Base-by-base conservation (phyloP, 2,797 vertebrate species). In the Phataginus tricuspis region DNA sequence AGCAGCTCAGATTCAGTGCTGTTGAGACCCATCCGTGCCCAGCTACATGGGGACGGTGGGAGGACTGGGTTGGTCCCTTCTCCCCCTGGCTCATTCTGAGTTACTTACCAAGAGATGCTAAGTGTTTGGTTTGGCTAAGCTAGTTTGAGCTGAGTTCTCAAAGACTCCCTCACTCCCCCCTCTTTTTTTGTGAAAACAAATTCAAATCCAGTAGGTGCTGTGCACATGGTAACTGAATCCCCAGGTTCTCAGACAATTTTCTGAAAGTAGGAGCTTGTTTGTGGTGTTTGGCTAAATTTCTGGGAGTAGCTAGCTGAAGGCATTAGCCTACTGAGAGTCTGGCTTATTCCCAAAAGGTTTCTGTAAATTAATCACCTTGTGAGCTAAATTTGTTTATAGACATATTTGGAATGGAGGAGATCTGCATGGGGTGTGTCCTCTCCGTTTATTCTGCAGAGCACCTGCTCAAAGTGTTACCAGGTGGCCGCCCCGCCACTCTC, bases 311-410 rank as follows among this genome's bases (percentile, higher is more conserved):
- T 95, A 96, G 96, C 97, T 96, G 93, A 97, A 97, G 98, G 96
- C 96, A 95, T 97, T 96, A 84, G 93, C 69, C 96, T 93, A 23
- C 64, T 31, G 97, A 78, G 95, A 92, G 96, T 29, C 96, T 95
- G 91, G 92, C 84, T 55, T 55, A 27, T 74, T 93, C 98, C 97
- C 97, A 90, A 34, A n/a, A 94, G 97, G 84, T 59, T 82, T 97
- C 89, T 94, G 94, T 96, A 94, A 96, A 97, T 97, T 97, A 96
- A 97, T 98, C 98, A 97, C 97, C 97, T 93, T 21, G 91, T 13
- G 90, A 96, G 96, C 93, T 97, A 97, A 97, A 96, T 98, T 97
- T 98, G 97, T 98, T 97, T 98, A 83, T 97, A 69, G 97, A 96
- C 89, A 90, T 94, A 93, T 97, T 96, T 96, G 96, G 96, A 92